Percentiles rank a stretch among this genome's conserved stretches.
phyloP scores from a whole-genome alignment of 2,888 invertebrate species.

The Tetrapedia diversipes region DNA sequence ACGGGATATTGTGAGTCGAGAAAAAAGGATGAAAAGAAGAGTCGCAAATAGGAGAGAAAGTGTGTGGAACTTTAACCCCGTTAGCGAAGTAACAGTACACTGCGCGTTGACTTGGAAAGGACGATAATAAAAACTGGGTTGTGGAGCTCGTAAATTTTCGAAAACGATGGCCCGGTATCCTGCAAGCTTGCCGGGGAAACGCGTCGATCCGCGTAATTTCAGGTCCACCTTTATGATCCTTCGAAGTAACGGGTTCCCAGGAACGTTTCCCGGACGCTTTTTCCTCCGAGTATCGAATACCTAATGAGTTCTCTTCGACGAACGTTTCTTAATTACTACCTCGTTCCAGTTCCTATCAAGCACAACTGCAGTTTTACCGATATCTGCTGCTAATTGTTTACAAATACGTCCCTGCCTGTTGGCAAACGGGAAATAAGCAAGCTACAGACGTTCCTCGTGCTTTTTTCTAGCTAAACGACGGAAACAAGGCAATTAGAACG shows the following conservation, averaged over 20 bases:
- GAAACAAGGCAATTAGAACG: too few relatives aligned
- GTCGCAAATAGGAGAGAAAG: conserved; percentile 11
- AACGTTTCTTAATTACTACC: not conserved
- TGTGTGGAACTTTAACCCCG: conserved; percentile 54
- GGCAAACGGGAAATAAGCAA: not conserved
- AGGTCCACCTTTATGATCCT: not conserved
- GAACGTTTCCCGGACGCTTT: not conserved
- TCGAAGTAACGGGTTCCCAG: conserved; percentile 11
- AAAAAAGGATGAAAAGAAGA: not conserved
- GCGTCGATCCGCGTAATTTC: conserved; percentile 20
- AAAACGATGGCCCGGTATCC: conserved; percentile 50
- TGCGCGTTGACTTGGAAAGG: conserved; percentile 43
- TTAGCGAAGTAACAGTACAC: conserved; percentile 58
- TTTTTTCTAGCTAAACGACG: too few relatives aligned
- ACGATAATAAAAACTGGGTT: conserved; percentile 66
- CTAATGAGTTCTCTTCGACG: not conserved
- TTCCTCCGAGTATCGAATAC: not conserved
- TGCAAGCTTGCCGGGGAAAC: conserved; percentile 39
- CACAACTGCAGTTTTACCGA: too few relatives aligned
- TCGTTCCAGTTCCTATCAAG: not conserved
- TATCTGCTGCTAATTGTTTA: too few relatives aligned
- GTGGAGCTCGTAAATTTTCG: conserved; percentile 64
- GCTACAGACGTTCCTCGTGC: not conserved
- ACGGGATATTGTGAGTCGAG: too few relatives aligned
- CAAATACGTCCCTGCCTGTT: too few relatives aligned